Conservation (phyloP, 30 jellyfish, hydroid and myxozoan species). For the Turritopsis dohrnii region DNA sequence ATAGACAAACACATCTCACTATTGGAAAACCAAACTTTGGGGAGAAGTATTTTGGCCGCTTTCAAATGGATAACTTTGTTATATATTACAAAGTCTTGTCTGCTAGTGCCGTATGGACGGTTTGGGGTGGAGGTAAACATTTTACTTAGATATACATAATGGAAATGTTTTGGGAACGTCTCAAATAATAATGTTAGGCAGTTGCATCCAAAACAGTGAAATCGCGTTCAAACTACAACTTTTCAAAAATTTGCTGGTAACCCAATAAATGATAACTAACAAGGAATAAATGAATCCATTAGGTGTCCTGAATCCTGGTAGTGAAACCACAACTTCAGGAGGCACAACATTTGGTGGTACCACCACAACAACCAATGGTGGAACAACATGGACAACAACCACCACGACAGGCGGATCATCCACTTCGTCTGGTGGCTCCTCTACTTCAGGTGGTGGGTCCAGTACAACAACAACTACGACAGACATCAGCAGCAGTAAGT, state of each 20-base stretch:
- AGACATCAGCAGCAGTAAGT: not conserved
- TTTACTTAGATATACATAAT: no score
- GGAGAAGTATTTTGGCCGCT: conserved; percentile 73
- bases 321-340: not conserved
- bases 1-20: conserved; percentile 57
- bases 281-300: not conserved
- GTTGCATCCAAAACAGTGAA: no score
- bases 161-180: no score
- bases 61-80: conserved; percentile 55
- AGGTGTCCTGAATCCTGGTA: not conserved
- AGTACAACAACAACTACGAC: not conserved
- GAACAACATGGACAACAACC: not conserved
- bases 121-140: conserved; percentile 20
- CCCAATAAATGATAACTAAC: not conserved
- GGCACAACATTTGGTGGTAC: not conserved
- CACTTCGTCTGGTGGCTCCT: not conserved
- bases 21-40: conserved; percentile 87
- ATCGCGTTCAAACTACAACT: no score
- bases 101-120: conserved; percentile 23
- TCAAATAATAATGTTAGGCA: no score
- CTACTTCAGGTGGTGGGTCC: not conserved
- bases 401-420: not conserved
- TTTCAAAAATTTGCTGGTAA: no score
- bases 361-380: not conserved
- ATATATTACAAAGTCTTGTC: conserved; percentile 53